Evolutionary conservation across 2,113 vertebrate genomes (phyloP), one percentile per base, ranked within the genome.

Genomic region (Notarius quadriscutis): DNA sequence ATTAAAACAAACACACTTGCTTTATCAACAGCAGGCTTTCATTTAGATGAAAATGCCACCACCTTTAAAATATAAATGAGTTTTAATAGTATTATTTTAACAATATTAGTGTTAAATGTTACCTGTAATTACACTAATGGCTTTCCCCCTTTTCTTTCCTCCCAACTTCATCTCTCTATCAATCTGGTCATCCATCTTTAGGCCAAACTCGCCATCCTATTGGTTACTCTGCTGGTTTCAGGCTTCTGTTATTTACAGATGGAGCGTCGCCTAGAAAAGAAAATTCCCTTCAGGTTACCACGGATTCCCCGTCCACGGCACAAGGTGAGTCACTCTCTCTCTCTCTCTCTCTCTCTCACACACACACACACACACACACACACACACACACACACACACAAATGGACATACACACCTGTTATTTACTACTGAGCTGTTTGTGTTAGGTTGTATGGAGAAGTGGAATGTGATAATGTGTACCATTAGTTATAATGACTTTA

Each of bases 281-380:
- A 85, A 0, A 63, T 94, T 25, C 74, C 30, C 0, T 95, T 91
- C 65, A 95, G 98, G 53, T 92, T 98, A 88, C 98, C 98, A 22
- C 97, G 96, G 55, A 98, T 99, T 85, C 98, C 98, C 0, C 96
- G 96, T 55, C 98, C 98, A 0, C 95, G 95, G 30, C 97, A 99
- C 93, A 97, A 96, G 91, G 94, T 96, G 86, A 94, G 60, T 0
- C 4, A 55, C 60, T n/a, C n/a, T n/a, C n/a, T n/a, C n/a, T n/a
- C n/a, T n/a, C n/a, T n/a, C n/a, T n/a, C n/a, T n/a, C n/a, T n/a
- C n/a, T n/a, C n/a, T n/a, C n/a, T 10, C 48, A n/a, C 7, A 58
- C 57, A 81, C 20, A n/a, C 6, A 15, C 34, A 25, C 11, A n/a
- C n/a, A 27, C 34, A 48, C 17, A 41, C 34, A 22, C 58, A 60